Base-by-base conservation (phyloP, 2,797 vertebrate genomes). In the Trachurus trachurus region DNA sequence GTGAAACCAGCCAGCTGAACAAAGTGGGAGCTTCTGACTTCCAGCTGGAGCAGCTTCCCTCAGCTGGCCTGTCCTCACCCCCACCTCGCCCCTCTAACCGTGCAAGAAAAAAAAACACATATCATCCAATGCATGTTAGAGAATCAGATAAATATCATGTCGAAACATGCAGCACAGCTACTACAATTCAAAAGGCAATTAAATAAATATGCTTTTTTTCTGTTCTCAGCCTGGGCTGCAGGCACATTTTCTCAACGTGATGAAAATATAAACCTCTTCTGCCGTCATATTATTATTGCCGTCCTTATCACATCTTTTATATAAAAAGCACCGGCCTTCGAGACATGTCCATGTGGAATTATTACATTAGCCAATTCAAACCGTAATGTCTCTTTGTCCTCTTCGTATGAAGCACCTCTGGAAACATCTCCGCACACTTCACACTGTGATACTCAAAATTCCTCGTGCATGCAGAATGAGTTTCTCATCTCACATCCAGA, bases 21-120 rank as follows among this genome's bases (percentile, higher is more conserved):
- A 66, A 52, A 39, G 53, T 11, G 37, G 60, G 47, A 52, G 77
- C 69, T 74, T 74, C 34, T 72, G 77, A 62, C 58, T 31, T 60
- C 62, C 83, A 72, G 72, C 72, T 75, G 61, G 61, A 56, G n/a
- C 17, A 1, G 10, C 50, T 68, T 4, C 62, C 34, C 15, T 62
- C 80, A 70, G 67, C 71, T 61, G 71, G 53, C 67, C 63, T 31
- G 42, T 74, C 52, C 56, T 67, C 26, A 26, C 1, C 26, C 26
- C 26, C 26, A 26, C 31, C 6, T 34, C 6, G 31, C 6, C 31
- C 31, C 31, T 34, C 60, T 66, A 57, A 71, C 53, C 65, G 1
- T 26, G 26, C 26, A 26, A 3, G 26, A 44, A 40, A 45, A 63
- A 39, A 62, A 56, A 47, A 53, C 50, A 62, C 45, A 34, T 37